Evolutionary conservation across 2,888 invertebrate species (phyloP), one percentile per base, ranked within the genome.

Genomic region (Drosophila algonquin): DNA sequence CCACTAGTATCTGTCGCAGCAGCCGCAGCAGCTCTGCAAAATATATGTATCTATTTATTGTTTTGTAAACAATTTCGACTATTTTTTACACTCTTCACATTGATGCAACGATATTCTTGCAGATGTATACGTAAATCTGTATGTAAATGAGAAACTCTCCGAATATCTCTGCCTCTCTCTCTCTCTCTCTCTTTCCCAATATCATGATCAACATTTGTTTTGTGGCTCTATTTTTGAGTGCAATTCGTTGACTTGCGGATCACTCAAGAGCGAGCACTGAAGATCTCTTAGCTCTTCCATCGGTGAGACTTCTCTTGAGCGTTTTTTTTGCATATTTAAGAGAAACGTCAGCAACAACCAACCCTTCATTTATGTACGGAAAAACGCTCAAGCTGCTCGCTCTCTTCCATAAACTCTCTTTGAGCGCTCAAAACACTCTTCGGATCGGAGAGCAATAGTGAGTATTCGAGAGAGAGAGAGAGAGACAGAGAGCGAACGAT

Each of bases 61-160:
- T 79, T 79, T 80, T 83, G 72, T 83, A 83, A 81, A 79, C 79
- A 83, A 80, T 62, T 51, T 56, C 24, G 27, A 32, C 46, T 35
- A 60, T 40, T n/a, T 40, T 12, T 35, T n/a, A 40, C 40, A 40
- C 40, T 40, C 2, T 40, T n/a, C 7, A 6, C 40, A 40, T 7
- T 3, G 12, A 12, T 12, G 1, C 12, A 35, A 5, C 12, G 5
- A 35, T 35, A 12, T 4, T 4, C 12, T 10, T 35, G 35, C 35
- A n/a, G 14, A 14, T 40, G 14, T 1, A n/a, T 35, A 12, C 12
- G 1, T 4, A 12, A 35, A 4, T 35, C 1, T 1, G 12, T 14
- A 6, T 40, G 40, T n/a, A 40, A 2, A 2, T 7, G 40, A 40
- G 14, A 7, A 4, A 40, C 40, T 40, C 40, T 40, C 7, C 14